A percentile compares a stretch with the other conserved stretches of the same genome.
These are phyloP conservation scores for Gambusia yucatana DNA, from an alignment of 2,797 vertebrate genomes.

Conservation along the genomic window DNA sequence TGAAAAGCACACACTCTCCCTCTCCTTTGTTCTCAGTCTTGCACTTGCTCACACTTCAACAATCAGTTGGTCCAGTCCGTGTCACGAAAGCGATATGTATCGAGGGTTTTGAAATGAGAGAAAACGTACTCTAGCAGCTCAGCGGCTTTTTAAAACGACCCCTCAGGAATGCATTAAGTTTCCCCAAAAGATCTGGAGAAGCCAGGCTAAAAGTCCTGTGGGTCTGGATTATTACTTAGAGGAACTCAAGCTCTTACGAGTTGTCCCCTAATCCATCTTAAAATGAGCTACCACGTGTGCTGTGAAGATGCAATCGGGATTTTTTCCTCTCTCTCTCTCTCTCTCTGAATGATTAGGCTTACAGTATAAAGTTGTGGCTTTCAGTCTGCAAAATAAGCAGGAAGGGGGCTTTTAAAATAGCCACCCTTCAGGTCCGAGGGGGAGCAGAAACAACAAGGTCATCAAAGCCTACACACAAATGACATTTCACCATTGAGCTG, in stretches of 20 bases:
- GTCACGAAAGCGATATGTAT: conserved; percentile 54
- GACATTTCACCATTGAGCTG: conserved; percentile 67
- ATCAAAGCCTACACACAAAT: conserved; percentile 51
- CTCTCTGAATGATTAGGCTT: conserved; percentile 48
- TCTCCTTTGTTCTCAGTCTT: conserved; percentile 4
- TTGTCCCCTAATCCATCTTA: conserved; percentile 59
- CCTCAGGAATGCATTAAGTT: conserved; percentile 50
- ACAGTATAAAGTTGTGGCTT: conserved; percentile 49
- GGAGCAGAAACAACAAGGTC: conserved; percentile 1
- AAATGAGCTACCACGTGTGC: conserved; percentile 54
- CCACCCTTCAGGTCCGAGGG: conserved; percentile 55
- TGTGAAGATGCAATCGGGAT: conserved; percentile 43
- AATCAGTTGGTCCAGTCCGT: conserved; percentile 69
- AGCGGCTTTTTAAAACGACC: conserved; percentile 28
- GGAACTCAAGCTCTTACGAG: conserved; percentile 49
- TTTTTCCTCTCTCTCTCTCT: conserved; percentile 5
- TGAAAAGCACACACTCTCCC: conserved; percentile 12
- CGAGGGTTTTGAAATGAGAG: conserved; percentile 43
- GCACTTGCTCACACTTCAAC: conserved; percentile 53
- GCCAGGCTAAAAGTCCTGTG: conserved; percentile 41
- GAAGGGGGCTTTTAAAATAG: conserved; percentile 41
- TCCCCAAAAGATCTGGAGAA: conserved; percentile 51
- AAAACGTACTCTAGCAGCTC: conserved; percentile 53
- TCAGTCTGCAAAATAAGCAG: conserved; percentile 28
- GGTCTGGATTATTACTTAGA: conserved; percentile 60